Evolutionary conservation across 2,888 invertebrate genomes (phyloP).

Genomic region (Hemithea aestivaria): DNA sequence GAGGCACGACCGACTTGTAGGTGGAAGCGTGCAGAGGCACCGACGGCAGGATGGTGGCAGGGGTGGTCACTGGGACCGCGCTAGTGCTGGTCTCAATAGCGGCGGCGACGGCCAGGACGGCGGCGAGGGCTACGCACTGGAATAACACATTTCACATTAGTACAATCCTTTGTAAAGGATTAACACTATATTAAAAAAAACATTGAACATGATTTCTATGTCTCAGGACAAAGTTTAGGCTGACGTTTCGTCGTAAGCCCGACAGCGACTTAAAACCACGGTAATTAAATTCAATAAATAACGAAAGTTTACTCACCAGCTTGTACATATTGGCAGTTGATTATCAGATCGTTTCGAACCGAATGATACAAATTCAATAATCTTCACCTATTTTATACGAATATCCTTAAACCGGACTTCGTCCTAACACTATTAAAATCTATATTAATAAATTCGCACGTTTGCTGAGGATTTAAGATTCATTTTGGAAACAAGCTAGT

Average conservation of each 20-base stretch:
- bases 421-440: constrained; percentile 18
- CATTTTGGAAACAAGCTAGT: constrained; percentile 24
- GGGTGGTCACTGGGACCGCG: too few relatives aligned
- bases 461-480: constrained; percentile 27
- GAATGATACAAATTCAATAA: constrained; percentile 28
- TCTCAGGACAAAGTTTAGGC: too few relatives aligned
- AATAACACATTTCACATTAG: constrained; percentile 10
- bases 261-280: too few relatives aligned
- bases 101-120: constrained; percentile 27
- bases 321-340: constrained; percentile 31
- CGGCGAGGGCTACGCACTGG: constrained; percentile 26
- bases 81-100: constrained; percentile 8
- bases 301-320: constrained; percentile 24
- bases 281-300: background rate
- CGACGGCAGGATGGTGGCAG: too few relatives aligned
- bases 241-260: too few relatives aligned
- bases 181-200: too few relatives aligned
- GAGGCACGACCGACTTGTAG: too few relatives aligned
- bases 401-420: constrained; percentile 29
- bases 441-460: constrained; percentile 24
- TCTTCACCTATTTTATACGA: constrained; percentile 32
- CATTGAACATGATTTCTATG: too few relatives aligned
- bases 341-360: constrained; percentile 30
- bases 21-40: too few relatives aligned
- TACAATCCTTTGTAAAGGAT: too few relatives aligned